Evolutionary conservation across 2,113 vertebrate genomes (phyloP).

Genomic region (Natator depressus): DNA sequence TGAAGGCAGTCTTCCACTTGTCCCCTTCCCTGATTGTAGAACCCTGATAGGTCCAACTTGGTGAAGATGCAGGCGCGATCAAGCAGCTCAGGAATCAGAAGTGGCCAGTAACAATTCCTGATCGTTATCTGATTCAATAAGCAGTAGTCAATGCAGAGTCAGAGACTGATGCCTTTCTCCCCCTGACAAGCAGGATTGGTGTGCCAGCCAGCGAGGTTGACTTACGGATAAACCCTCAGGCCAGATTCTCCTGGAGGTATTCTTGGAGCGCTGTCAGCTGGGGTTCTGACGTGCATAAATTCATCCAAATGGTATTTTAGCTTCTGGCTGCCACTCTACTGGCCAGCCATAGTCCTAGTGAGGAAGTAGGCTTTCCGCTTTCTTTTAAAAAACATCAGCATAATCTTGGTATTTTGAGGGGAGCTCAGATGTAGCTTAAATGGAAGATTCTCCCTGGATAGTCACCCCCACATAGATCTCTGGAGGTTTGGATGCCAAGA

Average conservation of each 20-base stretch:
- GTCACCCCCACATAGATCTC: not conserved
- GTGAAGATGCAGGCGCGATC: not conserved
- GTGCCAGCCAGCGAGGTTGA: not conserved
- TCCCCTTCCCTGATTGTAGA: not conserved
- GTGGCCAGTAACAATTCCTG: not conserved
- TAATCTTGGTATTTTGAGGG: not conserved
- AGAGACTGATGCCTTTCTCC: not conserved
- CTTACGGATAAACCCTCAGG: not conserved
- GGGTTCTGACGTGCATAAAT: no score
- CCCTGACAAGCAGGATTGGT: not conserved
- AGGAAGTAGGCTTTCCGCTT: not conserved
- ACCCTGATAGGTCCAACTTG: not conserved
- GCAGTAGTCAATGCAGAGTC: not conserved
- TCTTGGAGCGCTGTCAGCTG: no score
- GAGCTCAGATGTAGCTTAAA: not conserved
- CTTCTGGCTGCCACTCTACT: no score
- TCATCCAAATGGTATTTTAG: no score
- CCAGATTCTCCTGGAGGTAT: not conserved
- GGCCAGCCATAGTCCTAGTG: no score
- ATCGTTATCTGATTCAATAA: not conserved
- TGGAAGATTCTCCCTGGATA: not conserved
- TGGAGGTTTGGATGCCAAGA: not conserved
- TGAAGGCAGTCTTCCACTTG: not conserved
- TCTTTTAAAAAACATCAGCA: not conserved
- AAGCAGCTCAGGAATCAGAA: not conserved